phyloP scores from a whole-genome alignment of 2,113 vertebrate genomes.

The Sporophila hypoxantha region DNA sequence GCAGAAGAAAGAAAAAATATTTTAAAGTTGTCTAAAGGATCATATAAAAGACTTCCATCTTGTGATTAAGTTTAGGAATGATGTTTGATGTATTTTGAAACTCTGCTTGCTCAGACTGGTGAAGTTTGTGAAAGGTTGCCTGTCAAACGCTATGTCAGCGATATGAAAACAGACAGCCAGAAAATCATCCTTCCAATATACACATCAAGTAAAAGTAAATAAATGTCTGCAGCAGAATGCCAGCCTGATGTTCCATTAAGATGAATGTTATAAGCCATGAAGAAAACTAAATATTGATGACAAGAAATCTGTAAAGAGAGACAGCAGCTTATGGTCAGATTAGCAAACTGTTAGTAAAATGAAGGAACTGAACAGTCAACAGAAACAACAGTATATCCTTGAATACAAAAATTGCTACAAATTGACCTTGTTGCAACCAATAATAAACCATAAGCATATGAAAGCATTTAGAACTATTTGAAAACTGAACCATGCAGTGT shows the following conservation, averaged over 20 bases:
- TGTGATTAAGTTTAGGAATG: background rate
- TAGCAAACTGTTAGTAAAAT: background rate
- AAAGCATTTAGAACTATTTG: background rate
- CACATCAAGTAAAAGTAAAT: conserved; percentile 40
- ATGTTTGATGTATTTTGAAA: conserved; percentile 24
- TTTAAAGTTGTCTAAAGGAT: background rate
- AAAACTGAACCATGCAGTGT: background rate
- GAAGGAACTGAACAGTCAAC: background rate
- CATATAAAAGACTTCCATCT: background rate
- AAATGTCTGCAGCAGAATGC: conserved; percentile 32
- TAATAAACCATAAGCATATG: background rate
- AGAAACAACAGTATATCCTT: background rate
- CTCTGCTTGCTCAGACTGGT: background rate
- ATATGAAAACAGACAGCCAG: conserved; percentile 37
- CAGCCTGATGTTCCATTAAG: conserved; percentile 32
- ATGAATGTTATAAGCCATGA: conserved; percentile 1
- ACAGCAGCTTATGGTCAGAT: background rate
- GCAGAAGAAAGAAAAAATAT: background rate
- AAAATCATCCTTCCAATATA: conserved; percentile 27
- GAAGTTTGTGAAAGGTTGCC: conserved; percentile 31
- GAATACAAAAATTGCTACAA: background rate
- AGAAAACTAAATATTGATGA: conserved; percentile 33
- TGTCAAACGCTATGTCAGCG: background rate
- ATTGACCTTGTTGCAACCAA: background rate
- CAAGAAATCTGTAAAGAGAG: conserved; percentile 25